Evolutionary conservation across 2,797 vertebrate genomes (phyloP).

Genomic region (Premnoplex brunnescens): DNA sequence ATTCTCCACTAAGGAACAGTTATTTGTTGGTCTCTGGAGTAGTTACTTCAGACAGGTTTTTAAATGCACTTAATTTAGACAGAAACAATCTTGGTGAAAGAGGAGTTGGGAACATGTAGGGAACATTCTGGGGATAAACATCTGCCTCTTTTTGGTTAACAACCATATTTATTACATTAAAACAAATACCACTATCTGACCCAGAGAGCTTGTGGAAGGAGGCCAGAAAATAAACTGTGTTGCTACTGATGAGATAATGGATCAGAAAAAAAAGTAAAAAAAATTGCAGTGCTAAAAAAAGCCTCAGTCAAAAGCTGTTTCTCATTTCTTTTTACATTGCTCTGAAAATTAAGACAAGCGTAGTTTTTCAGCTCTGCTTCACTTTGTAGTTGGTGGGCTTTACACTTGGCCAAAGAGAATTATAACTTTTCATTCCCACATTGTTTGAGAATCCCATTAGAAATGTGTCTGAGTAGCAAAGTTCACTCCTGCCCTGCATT

Average conservation of each 20-base stretch:
- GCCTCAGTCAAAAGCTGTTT: background rate
- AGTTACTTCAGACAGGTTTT: conserved; percentile 1
- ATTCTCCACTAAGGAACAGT: background rate
- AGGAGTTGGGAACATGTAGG: background rate
- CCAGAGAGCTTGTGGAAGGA: conserved; percentile 17
- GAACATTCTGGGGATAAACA: conserved; percentile 16
- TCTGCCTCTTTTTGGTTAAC: conserved; percentile 22
- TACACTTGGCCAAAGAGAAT: background rate
- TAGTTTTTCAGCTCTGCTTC: background rate
- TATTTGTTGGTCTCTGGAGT: background rate
- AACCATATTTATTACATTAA: conserved; percentile 39
- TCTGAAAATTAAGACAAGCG: conserved; percentile 22
- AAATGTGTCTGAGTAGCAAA: background rate
- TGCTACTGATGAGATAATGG: conserved; percentile 37
- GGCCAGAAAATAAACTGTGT: conserved; percentile 34
- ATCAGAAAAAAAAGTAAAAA: background rate
- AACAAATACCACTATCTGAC: conserved; percentile 46
- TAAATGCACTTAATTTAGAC: conserved; percentile 14
- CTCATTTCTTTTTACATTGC: background rate
- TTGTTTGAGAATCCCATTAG: background rate
- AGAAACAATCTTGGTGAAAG: background rate
- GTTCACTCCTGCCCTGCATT: background rate
- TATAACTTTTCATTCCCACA: background rate
- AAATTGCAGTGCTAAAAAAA: background rate
- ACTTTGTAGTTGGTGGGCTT: background rate